phyloP scores from a whole-genome alignment of 2,797 vertebrate species.

The Salarias fasciatus region DNA sequence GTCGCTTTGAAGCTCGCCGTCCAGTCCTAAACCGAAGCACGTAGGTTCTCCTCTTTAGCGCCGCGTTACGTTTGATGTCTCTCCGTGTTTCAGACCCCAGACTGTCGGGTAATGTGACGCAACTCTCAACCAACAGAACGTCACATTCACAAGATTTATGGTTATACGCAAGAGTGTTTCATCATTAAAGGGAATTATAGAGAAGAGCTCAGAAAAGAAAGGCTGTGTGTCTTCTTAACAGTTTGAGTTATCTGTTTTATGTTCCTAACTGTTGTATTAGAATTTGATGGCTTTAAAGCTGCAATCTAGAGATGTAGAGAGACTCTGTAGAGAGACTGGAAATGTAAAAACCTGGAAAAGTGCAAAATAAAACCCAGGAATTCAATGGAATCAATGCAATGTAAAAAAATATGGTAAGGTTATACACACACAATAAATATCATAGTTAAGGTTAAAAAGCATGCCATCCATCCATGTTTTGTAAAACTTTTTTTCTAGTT shows the following conservation, averaged over 20 bases:
- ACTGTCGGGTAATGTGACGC: constrained; percentile 23
- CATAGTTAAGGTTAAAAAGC: too few species aligned
- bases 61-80: constrained; percentile 13
- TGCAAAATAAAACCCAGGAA: too few species aligned
- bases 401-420: too few species aligned
- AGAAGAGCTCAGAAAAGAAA: constrained; percentile 5
- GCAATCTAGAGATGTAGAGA: background rate
- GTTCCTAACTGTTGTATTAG: too few species aligned
- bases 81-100: constrained; percentile 14
- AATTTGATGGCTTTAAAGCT: background rate
- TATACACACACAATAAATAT: too few species aligned
- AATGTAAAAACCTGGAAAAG: too few species aligned
- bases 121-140: constrained; percentile 21
- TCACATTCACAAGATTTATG: background rate
- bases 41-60: constrained; percentile 1
- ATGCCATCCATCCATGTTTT: too few species aligned
- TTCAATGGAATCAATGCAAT: too few species aligned
- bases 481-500: too few species aligned
- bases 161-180: constrained; percentile 10
- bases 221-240: background rate
- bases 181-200: constrained; percentile 33
- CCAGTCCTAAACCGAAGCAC: constrained; percentile 11
- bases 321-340: too few species aligned
- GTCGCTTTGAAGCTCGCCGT: constrained; percentile 29
- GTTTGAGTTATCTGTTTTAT: too few species aligned